Percentiles rank a stretch among this genome's conserved stretches.
These are phyloP conservation scores for Piliocolobus tephrosceles DNA, from an alignment of 2,113 vertebrate species.

Conservation along the genomic window DNA sequence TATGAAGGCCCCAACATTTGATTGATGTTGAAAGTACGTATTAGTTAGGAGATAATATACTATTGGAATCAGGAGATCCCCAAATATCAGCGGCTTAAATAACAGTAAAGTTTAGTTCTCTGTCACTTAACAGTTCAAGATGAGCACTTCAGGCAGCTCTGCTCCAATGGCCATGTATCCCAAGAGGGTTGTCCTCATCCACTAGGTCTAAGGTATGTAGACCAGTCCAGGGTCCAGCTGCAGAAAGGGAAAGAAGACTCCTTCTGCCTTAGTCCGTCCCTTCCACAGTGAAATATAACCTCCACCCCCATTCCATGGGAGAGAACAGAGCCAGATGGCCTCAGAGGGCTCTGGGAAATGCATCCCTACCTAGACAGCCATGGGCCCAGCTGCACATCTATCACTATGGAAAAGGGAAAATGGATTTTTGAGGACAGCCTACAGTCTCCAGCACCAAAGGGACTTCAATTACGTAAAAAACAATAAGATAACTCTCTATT, in stretches of 20 bases:
- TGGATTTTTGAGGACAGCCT: not conserved
- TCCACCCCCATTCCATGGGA: not conserved
- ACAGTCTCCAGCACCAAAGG: not conserved
- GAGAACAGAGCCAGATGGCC: not conserved
- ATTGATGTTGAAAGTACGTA: not conserved
- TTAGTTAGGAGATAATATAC: not conserved
- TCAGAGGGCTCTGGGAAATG: not conserved
- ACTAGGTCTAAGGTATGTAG: not conserved
- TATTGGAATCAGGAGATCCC: no score
- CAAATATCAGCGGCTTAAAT: not conserved
- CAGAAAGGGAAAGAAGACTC: not conserved
- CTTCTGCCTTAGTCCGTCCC: not conserved
- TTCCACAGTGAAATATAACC: no score
- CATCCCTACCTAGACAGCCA: fast-evolving
- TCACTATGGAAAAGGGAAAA: not conserved
- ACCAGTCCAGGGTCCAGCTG: not conserved
- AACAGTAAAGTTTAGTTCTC: not conserved
- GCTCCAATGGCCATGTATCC: not conserved
- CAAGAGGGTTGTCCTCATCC: not conserved
- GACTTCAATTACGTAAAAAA: not conserved
- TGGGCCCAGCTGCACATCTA: not conserved
- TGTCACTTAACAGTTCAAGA: not conserved
- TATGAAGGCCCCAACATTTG: no score
- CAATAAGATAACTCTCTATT: not conserved
- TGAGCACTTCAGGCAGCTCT: not conserved